Conservation (phyloP, 2,113 vertebrate genomes). For the Anolis carolinensis region DNA sequence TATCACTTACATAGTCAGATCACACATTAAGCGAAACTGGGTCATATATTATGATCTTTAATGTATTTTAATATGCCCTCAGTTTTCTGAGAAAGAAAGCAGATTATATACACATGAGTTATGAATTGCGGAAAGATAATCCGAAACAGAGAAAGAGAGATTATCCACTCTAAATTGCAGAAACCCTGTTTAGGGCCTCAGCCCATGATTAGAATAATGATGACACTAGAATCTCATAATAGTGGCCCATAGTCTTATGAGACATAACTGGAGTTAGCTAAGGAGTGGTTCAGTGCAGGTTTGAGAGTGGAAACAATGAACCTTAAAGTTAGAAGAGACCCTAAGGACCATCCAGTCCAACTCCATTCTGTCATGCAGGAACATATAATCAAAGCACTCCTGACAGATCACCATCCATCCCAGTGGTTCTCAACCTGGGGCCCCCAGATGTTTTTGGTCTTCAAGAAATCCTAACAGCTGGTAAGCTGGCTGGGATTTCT, state of each 20-base stretch:
- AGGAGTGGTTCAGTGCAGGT: not conserved
- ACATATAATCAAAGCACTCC: no score
- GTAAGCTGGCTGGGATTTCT: no score
- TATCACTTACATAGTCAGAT: constrained; percentile 62
- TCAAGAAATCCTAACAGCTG: no score
- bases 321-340: no score
- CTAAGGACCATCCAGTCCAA: no score
- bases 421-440: no score
- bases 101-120: constrained; percentile 53
- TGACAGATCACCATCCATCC: no score
- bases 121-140: constrained; percentile 56
- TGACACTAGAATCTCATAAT: not conserved
- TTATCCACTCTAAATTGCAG: not conserved
- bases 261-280: not conserved
- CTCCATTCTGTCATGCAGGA: no score
- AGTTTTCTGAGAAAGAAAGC: constrained; percentile 64
- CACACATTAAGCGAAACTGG: constrained; percentile 60
- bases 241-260: not conserved
- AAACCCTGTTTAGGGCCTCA: not conserved
- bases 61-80: constrained; percentile 63
- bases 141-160: constrained; percentile 52
- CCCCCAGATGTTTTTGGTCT: no score
- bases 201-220: not conserved
- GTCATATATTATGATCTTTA: constrained; percentile 64
- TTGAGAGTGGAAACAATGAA: not conserved